Base-by-base conservation (phyloP, 2,888 invertebrate species). In the Flexamia atlantica region DNA sequence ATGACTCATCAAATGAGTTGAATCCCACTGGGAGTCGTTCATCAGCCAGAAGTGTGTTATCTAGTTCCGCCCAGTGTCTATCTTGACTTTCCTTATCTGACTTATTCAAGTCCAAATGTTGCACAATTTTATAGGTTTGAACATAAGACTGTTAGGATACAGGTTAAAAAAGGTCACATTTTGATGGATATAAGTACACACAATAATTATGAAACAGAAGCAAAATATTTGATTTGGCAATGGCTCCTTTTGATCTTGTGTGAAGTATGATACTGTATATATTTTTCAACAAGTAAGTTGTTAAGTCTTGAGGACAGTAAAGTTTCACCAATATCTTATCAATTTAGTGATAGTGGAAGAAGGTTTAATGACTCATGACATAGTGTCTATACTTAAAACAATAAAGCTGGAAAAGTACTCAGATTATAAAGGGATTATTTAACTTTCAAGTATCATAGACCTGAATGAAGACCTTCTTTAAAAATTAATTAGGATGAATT, bases 251-350 rank as follows among this genome's bases (percentile, higher is more conserved):
- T 36, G 36, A 9, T 36, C 36, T 36, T 36, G 5, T 9, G 9
- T 36, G 9, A 36, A 36, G 9, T 7, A 9, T 4, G 36, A 36
- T 36, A 7, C 9, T 36, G 9, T 36, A 9, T 36, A 36, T 9
- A 36, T 46, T 46, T 17, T 46, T 46, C 7, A 46, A 3, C 17
- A 12, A 46, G 46, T 17, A 46, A 23, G 23, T 3, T 53, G 23
- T 53, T 53, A 3, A 53, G 2, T 1, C 3, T 4, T 28, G 12
- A 64, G 64, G 64, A 64, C 28, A 30, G 10, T 28, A 64, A 64
- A 30, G 12, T 17, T 28, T 12, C 64, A 28, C 28, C 30, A 9
- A 64, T 64, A 64, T 64, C 64, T 64, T 64, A 64, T 64, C 64
- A 64, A 64, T 30, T 64, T 10, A 53, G 28, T 28, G 64, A 64